Base-by-base conservation (phyloP, 2,113 vertebrate genomes). In the Melanocharis versteri region DNA sequence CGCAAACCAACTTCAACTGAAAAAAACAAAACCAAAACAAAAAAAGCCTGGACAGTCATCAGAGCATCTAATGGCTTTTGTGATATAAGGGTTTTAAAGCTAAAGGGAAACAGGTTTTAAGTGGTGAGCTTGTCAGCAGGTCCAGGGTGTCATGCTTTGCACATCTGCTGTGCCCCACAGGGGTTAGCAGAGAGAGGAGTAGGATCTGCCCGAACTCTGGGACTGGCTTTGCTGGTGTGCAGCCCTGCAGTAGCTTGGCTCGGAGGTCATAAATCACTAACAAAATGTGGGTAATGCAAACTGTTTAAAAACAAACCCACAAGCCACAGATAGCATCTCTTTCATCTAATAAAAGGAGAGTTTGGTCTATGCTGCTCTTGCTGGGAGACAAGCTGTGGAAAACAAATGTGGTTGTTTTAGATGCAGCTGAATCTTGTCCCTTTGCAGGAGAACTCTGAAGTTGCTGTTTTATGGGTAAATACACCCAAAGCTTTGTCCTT, bases 321-420 rank as follows among this genome's bases (percentile, higher is more conserved):
- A 61, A 64, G 71, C 83, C 87, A 68, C 92, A 95, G 85, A 87
- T 42, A 75, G 40, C 57, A 84, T 93, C 81, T 48, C 87, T 73
- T 93, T 89, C 42, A n/a, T 76, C 44, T 72, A 26, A 60, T 60
- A 42, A 71, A 65, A 44, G 39, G 48, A 87, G 73, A 61, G 47
- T 56, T 65, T 53, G 30, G 60, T 35, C 62, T 10, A 0, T 71
- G 86, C 44, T 84, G 57, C 71, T 73, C 56, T 76, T 56, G 62
- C 77, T 61, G 76, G 62, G 53, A 68, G 54, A 53, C 3, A n/a
- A 51, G 68, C 78, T 85, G 78, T 58, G 79, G 87, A 31, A 66
- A 77, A 66, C 57, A 71, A 64, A 24, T 7, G 57, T 15, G 18
- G 6, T 68, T 51, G 51, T 62, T 90, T 23, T 26, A 60, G 87